Evolutionary conservation across 2,888 invertebrate genomes (phyloP).

Genomic region (Mesoligia furuncula): DNA sequence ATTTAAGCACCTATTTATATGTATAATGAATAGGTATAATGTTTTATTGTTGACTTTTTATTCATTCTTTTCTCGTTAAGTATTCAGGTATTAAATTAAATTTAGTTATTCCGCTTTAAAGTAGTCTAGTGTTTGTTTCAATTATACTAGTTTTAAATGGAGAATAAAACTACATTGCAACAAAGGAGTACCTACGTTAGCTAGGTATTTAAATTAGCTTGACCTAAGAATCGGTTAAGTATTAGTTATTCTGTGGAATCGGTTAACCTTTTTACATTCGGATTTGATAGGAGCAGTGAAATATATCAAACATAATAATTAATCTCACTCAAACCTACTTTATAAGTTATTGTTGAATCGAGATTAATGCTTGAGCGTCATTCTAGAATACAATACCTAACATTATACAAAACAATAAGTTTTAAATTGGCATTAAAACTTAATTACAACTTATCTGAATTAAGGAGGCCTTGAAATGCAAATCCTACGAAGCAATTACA

Average conservation of each 20-base stretch:
- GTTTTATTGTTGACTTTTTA: background rate
- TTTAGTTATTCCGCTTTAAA: background rate
- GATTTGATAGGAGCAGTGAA: background rate
- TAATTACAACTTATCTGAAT: conserved; percentile 21
- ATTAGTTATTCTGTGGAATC: background rate
- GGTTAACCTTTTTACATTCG: background rate
- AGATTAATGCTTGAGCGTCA: background rate
- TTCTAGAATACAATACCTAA: conserved; percentile 12
- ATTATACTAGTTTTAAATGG: background rate
- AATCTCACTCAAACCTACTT: background rate
- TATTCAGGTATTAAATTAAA: background rate
- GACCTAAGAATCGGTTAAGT: background rate
- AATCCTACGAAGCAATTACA: conserved; percentile 2
- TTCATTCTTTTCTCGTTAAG: background rate
- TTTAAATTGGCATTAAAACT: conserved; percentile 24
- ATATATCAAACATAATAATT: background rate
- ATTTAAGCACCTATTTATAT: background rate
- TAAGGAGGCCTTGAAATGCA: conserved; percentile 37
- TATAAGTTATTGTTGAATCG: background rate
- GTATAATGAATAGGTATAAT: background rate
- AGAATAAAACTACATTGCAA: background rate
- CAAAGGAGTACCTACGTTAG: background rate
- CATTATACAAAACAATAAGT: conserved; percentile 4
- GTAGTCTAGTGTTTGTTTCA: too few species aligned
- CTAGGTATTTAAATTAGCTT: background rate